These are phyloP conservation scores for Tetanocera ferruginea DNA, from an alignment of 2,888 invertebrate genomes.

Conservation along the genomic window DNA sequence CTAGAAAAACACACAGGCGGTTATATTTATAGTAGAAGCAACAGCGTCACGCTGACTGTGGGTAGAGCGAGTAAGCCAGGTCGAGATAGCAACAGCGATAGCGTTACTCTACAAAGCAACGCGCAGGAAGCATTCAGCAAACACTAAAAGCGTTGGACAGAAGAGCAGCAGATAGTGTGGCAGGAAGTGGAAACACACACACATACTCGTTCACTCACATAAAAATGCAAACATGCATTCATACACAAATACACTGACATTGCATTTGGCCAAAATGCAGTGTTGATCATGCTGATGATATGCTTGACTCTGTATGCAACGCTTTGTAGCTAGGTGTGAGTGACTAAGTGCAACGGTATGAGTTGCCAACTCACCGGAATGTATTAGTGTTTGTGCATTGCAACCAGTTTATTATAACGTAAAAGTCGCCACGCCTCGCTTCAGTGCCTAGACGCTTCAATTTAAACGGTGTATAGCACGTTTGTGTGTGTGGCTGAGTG, in stretches of 20 bases:
- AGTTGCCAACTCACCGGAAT: constrained; percentile 40
- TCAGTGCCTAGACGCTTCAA: background rate
- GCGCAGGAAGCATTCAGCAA: constrained; percentile 6
- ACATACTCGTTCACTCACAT: background rate
- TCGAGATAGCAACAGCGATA: background rate
- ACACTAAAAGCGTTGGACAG: background rate
- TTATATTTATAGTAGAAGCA: constrained; percentile 40
- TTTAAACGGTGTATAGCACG: background rate
- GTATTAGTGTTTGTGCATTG: constrained; percentile 10
- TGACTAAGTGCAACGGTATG: constrained; percentile 41
- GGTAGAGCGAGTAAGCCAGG: background rate
- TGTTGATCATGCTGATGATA: constrained; percentile 32
- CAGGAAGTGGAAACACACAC: background rate
- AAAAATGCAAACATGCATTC: background rate
- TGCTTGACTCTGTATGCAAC: background rate
- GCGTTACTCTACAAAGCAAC: background rate
- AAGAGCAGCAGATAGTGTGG: background rate
- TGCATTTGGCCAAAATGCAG: constrained; percentile 17
- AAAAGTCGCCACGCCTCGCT: background rate
- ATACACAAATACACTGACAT: background rate
- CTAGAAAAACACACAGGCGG: background rate
- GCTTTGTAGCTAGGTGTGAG: constrained; percentile 25
- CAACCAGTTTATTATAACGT: constrained; percentile 27
- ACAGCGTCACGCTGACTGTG: constrained; percentile 26
- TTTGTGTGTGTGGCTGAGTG: background rate